phyloP scores from a whole-genome alignment of 2,797 vertebrate species.

The Sarcoramphus papa region DNA sequence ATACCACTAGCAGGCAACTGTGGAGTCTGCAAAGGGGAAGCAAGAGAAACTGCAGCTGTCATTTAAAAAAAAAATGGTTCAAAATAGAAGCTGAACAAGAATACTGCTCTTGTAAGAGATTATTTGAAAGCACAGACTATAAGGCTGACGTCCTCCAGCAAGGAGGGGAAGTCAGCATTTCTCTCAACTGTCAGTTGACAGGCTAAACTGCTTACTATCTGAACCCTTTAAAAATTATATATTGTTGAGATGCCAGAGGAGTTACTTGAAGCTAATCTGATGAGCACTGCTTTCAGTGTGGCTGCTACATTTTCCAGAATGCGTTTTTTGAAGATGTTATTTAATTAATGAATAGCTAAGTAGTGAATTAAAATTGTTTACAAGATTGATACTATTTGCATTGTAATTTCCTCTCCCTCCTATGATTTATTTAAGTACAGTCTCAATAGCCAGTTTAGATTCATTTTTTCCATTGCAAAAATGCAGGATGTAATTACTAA shows the following conservation, averaged over 20 bases:
- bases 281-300: not conserved
- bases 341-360: slow-evolving; percentile 6
- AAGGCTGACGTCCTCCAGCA: not conserved
- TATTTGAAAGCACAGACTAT: not conserved
- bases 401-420: slow-evolving; percentile 1
- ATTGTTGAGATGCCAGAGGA: not conserved
- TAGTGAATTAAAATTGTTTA: slow-evolving; percentile 35
- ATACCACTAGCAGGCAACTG: not conserved
- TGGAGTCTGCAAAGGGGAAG: not conserved
- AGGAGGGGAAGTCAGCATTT: not conserved
- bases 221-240: not conserved
- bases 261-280: not conserved
- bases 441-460: not conserved
- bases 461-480: not conserved
- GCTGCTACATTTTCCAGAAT: not conserved
- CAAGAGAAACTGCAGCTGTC: not conserved
- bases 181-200: not conserved
- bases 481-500: slow-evolving; percentile 17
- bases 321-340: not conserved
- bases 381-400: not conserved
- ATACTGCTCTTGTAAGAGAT: not conserved
- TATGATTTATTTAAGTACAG: not conserved
- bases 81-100: not conserved
- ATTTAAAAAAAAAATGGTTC: not conserved
- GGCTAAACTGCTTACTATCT: not conserved